phyloP scores from a whole-genome alignment of 1,140 invertebrate species.

The Lasaia peninsularis region DNA sequence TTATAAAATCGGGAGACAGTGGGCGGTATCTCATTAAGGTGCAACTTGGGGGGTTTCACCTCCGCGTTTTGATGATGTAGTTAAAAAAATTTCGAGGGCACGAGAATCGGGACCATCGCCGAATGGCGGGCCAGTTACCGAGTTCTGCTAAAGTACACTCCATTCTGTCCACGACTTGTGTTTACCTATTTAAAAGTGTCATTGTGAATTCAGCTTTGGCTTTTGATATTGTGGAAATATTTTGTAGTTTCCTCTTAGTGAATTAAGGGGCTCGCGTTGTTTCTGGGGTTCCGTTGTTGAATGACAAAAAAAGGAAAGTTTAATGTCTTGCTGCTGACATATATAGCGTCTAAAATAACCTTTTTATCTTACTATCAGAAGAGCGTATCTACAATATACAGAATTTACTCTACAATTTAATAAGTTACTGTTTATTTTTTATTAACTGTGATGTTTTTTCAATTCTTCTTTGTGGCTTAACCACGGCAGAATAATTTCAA shows the following conservation, averaged over 20 bases:
- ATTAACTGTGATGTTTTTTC: no score
- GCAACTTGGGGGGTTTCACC: constrained; percentile 27
- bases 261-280: no score
- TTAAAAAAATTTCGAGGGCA: constrained; percentile 35
- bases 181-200: constrained; percentile 7
- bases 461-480: no score
- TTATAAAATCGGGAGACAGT: constrained; percentile 38
- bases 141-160: constrained; percentile 26
- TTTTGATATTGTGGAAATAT: constrained; percentile 7
- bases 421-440: no score
- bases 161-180: constrained; percentile 12
- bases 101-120: constrained; percentile 28
- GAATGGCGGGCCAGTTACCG: constrained; percentile 26
- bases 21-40: constrained; percentile 51
- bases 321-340: no score
- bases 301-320: no score
- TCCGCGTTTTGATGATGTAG: constrained; percentile 35
- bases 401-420: no score
- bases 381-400: no score
- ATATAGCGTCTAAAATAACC: no score
- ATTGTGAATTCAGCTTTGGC: constrained; percentile 5
- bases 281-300: no score
- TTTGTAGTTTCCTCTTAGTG: background rate
- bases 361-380: no score
- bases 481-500: no score